Base-by-base conservation (phyloP, 2,888 invertebrate species). In the Chloroclysta siterata region DNA sequence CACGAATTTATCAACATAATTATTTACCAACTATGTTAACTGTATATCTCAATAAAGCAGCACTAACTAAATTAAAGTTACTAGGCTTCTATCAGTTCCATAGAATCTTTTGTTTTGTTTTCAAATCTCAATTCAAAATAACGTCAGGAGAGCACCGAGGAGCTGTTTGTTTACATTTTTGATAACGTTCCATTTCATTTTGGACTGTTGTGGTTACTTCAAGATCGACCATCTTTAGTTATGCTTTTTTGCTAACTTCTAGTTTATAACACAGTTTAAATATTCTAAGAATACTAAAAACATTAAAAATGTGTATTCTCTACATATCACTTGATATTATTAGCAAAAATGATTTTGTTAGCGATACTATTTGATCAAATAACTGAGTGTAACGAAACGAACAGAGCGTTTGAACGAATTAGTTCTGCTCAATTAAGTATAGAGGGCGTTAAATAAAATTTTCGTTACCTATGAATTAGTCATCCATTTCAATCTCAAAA, bases 101-200 rank as follows among this genome's bases (percentile, higher is more conserved):
- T n/a, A 7, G 2, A 47, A 5, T 80, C 79, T 64, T 78, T 85
- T 85, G 81, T 83, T 85, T 85, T 79, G 28, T 28, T 29, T 59
- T 22, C 22, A 6, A 39, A 42, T 54, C 71, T 46, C 22, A 47
- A 80, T 87, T 87, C 74, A 87, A 89, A 88, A 75, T 88, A 88
- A 89, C 88, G 89, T 88, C 85, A 85, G 73, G 71, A 29, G 6
- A 22, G 22, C 22, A 22, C 22, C 22, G 22, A 22, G 22, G 22
- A 22, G 22, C 22, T 22, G 22, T 72, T 73, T 74, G 74, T 74
- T 74, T 74, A 74, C 69, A 66, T 70, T 72, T 66, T 64, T 47
- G 15, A 29, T 62, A 57, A 55, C 66, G 72, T 69, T 72, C 60
- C 74, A 54, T 63, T 73, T 48, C 22, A 17, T 48, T 10, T 50